Base-by-base conservation (phyloP, 1,140 invertebrate species). In the Ips typographus region DNA sequence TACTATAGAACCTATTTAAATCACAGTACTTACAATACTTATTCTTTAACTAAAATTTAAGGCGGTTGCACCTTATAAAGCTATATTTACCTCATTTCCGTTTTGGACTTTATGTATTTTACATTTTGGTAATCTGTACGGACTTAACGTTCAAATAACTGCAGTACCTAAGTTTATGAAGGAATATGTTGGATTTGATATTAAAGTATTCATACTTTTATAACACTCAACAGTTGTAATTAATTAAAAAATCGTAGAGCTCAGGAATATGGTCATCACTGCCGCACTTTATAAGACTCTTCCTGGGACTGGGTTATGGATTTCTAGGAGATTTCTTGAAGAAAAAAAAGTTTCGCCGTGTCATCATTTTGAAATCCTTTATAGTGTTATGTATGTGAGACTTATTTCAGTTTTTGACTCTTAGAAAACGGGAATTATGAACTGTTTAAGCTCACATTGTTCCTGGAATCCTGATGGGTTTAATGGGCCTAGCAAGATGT, bases 101-200 rank as follows among this genome's bases (percentile, higher is more conserved):
- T 91, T 91, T 77, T 84, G 89, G 79, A 87, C 86, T 0, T 80
- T 91, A 69, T 68, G 85, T 2, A 79, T 88, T 67, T 79, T 90
- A 22, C 90, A 91, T 71, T 89, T 89, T 74, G 89, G 90, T 39
- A 91, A 90, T 71, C 83, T 90, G 76, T 92, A 90, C 90, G 90
- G 90, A 1, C 82, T 96, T 72, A 91, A 90, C 72, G 89, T 91
- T 71, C 88, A 96, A 72, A 85, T 96, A 67, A 95, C 91, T 0
- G 90, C 91, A 61, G 89, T 95, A 4, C 95, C 95, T 0, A 94
- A 92, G 66, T 78, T 74, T 44, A 88, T 96, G 73, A 88, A 91
- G 47, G 87, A 90, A 78, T 89, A 94, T 8, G 83, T 98, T 6
- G 90, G 93, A 22, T 95, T 95, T 72, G 85, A 95, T 74, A 85